Conservation (phyloP, 1,140 invertebrate species). For the Ridgeia piscesae region DNA sequence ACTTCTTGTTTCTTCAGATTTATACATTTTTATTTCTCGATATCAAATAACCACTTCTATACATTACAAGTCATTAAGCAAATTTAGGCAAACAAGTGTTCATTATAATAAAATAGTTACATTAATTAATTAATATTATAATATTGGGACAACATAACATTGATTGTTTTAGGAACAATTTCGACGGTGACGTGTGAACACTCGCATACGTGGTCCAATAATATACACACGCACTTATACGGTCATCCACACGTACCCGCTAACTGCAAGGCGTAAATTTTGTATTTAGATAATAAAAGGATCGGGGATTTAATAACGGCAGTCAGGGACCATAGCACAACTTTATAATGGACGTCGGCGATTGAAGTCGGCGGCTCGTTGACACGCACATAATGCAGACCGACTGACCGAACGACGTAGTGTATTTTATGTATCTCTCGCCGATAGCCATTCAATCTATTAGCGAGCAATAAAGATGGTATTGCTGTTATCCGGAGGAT, state of each 20-base stretch:
- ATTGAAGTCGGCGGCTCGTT: background rate
- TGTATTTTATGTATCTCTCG: background rate
- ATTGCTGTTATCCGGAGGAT: background rate
- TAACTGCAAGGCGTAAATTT: background rate
- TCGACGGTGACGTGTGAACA: background rate
- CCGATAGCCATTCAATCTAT: slow-evolving; percentile 5
- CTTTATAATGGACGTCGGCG: background rate
- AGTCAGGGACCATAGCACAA: slow-evolving; percentile 3
- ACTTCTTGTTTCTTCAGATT: too few relatives aligned
- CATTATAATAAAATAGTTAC: too few relatives aligned
- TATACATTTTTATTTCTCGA: too few relatives aligned
- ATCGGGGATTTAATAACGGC: background rate
- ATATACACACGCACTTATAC: background rate
- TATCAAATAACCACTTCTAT: too few relatives aligned
- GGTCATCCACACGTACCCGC: background rate
- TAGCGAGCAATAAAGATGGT: slow-evolving; percentile 1
- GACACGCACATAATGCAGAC: background rate
- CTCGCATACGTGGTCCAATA: background rate
- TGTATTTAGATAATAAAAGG: background rate
- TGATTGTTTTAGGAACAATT: background rate
- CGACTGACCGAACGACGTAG: background rate
- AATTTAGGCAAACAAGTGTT: too few relatives aligned
- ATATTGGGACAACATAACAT: too few relatives aligned
- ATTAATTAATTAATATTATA: too few relatives aligned
- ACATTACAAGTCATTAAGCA: too few relatives aligned